These are phyloP conservation scores for Zaprionus camerounensis DNA, from an alignment of 1,140 invertebrate genomes.

Conservation along the genomic window DNA sequence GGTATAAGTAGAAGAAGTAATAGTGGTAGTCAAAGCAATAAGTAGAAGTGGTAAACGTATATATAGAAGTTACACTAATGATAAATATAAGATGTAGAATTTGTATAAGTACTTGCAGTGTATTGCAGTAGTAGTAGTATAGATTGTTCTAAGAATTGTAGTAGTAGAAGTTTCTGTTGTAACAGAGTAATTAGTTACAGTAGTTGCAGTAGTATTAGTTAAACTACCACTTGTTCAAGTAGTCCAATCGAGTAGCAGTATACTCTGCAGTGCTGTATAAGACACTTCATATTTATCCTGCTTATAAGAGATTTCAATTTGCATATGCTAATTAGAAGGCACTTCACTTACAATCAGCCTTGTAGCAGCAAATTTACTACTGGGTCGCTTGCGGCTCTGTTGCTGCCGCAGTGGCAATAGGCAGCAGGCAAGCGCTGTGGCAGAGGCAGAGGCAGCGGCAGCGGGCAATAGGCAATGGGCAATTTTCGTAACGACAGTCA, in stretches of 20 bases:
- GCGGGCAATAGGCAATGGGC: constrained; percentile 40
- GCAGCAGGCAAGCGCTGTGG: background rate
- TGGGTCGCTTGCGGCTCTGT: constrained; percentile 23
- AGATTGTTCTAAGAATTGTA: no score
- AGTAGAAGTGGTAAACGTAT: no score
- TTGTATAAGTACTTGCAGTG: no score
- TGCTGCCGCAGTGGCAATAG: constrained; percentile 11
- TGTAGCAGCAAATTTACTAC: constrained; percentile 45
- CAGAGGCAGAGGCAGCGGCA: background rate
- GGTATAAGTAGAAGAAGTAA: no score
- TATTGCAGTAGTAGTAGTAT: no score
- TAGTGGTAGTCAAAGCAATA: no score
- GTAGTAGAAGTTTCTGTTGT: no score
- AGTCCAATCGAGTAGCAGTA: background rate
- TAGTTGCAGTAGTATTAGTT: background rate
- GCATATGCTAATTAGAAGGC: background rate
- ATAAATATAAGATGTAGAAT: no score
- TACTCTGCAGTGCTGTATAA: background rate
- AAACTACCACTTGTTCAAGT: background rate
- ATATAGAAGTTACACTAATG: no score
- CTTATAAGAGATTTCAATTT: background rate
- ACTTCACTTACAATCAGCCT: background rate
- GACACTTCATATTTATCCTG: background rate
- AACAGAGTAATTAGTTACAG: no score
- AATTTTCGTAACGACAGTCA: constrained; percentile 78